Conservation (phyloP, 2,888 invertebrate genomes). For the Cyaniris semiargus region DNA sequence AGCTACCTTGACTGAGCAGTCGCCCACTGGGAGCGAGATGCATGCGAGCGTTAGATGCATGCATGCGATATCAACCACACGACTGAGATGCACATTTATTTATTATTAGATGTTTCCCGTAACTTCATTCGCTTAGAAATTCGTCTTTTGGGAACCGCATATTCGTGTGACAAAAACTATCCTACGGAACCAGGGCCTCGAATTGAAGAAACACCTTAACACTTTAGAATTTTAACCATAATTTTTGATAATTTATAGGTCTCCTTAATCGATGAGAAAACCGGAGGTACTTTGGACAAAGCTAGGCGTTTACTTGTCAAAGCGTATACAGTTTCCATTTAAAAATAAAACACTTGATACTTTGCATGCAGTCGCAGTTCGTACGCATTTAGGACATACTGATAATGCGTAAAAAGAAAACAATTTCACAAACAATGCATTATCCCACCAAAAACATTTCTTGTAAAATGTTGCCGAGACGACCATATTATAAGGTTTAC, state of each 20-base stretch:
- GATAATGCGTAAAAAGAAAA: not conserved
- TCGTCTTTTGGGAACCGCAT: not conserved
- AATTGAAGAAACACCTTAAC: too few relatives aligned
- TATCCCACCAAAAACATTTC: too few relatives aligned
- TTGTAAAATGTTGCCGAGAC: too few relatives aligned
- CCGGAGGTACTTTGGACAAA: not conserved
- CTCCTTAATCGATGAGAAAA: not conserved
- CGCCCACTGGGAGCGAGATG: slow-evolving; percentile 36
- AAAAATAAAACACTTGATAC: not conserved
- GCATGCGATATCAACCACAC: slow-evolving; percentile 45
- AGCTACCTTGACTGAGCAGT: slow-evolving; percentile 5
- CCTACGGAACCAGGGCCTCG: too few relatives aligned
- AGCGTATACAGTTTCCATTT: not conserved
- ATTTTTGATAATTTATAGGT: slow-evolving; percentile 42
- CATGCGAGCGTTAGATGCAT: slow-evolving; percentile 46
- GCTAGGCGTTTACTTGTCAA: not conserved
- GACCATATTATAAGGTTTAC: too few relatives aligned
- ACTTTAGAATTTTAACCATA: not conserved
- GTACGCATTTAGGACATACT: not conserved
- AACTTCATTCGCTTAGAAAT: not conserved
- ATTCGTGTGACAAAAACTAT: not conserved
- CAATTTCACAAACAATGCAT: not conserved
- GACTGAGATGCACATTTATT: slow-evolving; percentile 51
- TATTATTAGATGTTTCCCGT: slow-evolving; percentile 49
- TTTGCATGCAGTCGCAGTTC: not conserved